Evolutionary conservation across 2,113 vertebrate genomes (phyloP).

Genomic region (Sinocyclocheilus rhinocerous): DNA sequence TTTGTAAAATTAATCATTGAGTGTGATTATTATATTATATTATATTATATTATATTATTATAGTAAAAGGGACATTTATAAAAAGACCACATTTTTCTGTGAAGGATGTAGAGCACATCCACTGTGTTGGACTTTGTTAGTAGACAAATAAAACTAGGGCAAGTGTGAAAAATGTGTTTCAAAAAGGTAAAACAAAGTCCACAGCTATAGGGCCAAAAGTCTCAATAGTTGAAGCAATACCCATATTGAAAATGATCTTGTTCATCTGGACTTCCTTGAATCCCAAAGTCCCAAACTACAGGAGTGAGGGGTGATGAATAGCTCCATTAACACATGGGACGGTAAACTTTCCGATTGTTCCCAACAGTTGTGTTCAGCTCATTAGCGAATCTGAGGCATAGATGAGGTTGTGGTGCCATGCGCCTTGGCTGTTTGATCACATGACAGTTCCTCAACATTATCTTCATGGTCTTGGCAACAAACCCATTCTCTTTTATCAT

Average conservation of each 20-base stretch:
- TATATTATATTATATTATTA: too few species aligned
- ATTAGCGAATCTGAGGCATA: slow-evolving; percentile 57
- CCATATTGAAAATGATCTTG: neutral
- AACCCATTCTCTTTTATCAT: slow-evolving; percentile 37
- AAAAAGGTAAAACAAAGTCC: neutral
- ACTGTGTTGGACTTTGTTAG: neutral
- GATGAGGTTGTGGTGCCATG: slow-evolving; percentile 52
- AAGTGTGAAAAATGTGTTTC: neutral
- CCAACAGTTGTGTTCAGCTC: slow-evolving; percentile 47
- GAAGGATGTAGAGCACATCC: too few species aligned
- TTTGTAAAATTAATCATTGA: too few species aligned
- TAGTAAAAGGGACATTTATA: too few species aligned
- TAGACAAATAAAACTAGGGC: neutral
- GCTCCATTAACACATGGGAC: neutral
- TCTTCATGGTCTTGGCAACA: slow-evolving; percentile 54
- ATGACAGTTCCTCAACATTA: slow-evolving; percentile 46
- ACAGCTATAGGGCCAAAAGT: neutral
- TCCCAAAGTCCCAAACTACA: neutral
- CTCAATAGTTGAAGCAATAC: neutral
- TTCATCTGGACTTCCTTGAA: neutral
- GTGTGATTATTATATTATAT: too few species aligned
- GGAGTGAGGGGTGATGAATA: slow-evolving; percentile 51
- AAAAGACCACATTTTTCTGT: too few species aligned
- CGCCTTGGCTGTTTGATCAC: slow-evolving; percentile 49
- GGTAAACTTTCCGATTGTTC: slow-evolving; percentile 62